A percentile compares a stretch with the other conserved stretches of the same genome.
These are phyloP conservation scores for Cepaea hortensis DNA, from an alignment of 2,888 invertebrate species.

Conservation along the genomic window DNA sequence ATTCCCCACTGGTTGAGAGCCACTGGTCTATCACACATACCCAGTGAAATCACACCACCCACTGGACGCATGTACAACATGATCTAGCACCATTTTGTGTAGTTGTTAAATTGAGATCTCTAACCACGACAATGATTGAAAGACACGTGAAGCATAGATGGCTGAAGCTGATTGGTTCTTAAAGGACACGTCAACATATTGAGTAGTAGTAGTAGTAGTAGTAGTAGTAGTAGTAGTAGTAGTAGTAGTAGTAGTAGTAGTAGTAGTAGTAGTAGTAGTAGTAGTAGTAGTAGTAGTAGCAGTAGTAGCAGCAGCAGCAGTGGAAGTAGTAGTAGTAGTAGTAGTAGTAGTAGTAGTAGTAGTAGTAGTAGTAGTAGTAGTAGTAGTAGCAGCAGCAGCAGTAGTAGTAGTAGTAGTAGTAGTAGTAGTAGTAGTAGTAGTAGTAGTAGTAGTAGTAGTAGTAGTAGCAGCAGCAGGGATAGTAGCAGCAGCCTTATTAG, in stretches of 20 bases:
- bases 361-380: neutral
- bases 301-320: neutral
- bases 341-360: neutral
- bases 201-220: neutral
- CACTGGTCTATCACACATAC: too few relatives aligned
- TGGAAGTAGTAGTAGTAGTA: slow-evolving; percentile 7
- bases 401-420: slow-evolving; percentile 6
- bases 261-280: neutral
- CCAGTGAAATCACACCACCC: too few relatives aligned
- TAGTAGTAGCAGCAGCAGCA: neutral
- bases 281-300: neutral
- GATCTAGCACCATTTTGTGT: too few relatives aligned
- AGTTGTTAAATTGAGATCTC: too few relatives aligned
- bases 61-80: too few relatives aligned
- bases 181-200: too few relatives aligned
- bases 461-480: neutral
- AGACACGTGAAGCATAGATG: too few relatives aligned
- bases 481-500: too few relatives aligned
- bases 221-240: neutral
- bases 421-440: slow-evolving; percentile 16
- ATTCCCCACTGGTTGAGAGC: too few relatives aligned
- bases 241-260: slow-evolving; percentile 19
- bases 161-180: too few relatives aligned
- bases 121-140: too few relatives aligned
- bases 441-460: slow-evolving; percentile 12